Evolutionary conservation across 2,888 invertebrate species (phyloP).

Genomic region (Meghimatium bilineatum): DNA sequence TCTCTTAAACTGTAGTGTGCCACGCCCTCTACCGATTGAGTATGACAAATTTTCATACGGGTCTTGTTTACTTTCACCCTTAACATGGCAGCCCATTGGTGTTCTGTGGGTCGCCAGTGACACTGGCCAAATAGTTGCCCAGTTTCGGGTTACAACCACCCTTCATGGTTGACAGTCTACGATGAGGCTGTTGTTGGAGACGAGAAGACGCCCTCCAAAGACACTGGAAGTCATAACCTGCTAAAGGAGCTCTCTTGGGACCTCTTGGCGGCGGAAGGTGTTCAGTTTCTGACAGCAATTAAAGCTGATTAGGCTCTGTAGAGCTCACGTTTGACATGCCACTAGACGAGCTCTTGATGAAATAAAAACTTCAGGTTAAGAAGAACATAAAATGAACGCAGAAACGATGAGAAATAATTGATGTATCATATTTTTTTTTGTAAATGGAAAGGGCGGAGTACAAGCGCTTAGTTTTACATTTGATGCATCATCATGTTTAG

Average conservation of each 20-base stretch:
- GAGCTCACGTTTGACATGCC: slow-evolving; percentile 11
- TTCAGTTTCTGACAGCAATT: slow-evolving; percentile 25
- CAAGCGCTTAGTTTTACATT: too few relatives aligned
- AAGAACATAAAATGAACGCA: neutral
- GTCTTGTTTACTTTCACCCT: slow-evolving; percentile 19
- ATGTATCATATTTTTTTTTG: too few relatives aligned
- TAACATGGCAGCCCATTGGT: slow-evolving; percentile 27
- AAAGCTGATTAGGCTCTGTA: slow-evolving; percentile 7
- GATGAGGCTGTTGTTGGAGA: neutral
- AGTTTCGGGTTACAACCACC: slow-evolving; percentile 36
- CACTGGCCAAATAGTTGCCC: slow-evolving; percentile 47
- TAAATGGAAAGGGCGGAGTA: too few relatives aligned
- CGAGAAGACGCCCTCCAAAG: neutral
- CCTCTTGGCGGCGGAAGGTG: slow-evolving; percentile 8
- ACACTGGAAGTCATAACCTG: slow-evolving; percentile 16
- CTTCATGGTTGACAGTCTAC: slow-evolving; percentile 15
- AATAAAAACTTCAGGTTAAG: neutral
- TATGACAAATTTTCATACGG: neutral
- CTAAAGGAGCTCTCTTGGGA: neutral
- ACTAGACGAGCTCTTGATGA: slow-evolving; percentile 1
- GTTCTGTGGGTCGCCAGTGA: slow-evolving; percentile 33
- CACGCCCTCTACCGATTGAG: slow-evolving; percentile 28
- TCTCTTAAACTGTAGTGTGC: slow-evolving; percentile 7
- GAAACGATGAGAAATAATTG: neutral
- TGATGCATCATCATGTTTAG: too few relatives aligned